Base-by-base conservation (phyloP, 2,888 invertebrate species). In the Rhagium mordax region DNA sequence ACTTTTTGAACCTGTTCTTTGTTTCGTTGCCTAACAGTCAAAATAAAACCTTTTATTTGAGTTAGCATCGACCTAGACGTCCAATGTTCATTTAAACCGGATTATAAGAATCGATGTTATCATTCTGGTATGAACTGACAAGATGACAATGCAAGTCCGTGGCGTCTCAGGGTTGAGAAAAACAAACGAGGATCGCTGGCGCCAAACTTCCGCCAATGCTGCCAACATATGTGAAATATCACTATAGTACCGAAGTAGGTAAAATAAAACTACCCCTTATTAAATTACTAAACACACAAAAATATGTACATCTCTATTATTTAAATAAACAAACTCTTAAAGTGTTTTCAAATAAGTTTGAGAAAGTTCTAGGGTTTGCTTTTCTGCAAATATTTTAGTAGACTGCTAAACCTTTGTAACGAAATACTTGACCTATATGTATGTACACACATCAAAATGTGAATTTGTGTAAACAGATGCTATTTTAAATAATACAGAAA, bases 301-400 rank as follows among this genome's bases (percentile, higher is more conserved):
- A 85, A 82, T 84, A 84, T 85, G 86, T 85, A 85, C 86, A 85
- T 84, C 82, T 84, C 86, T 86, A 86, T 87, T 86, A 86, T 86
- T 87, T 87, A 86, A 86, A 86, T 85, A 86, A 87, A 87, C 86
- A 87, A 85, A 84, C 86, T 86, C 84, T 86, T 85, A 83, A 85
- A 87, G 85, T 86, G 87, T 86, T 86, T 86, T 86, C 86, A 85
- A 87, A 87, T 84, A 84, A 77, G 79, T 79, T 82, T 80, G 82
- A 82, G 81, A 83, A 80, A 81, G 77, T 80, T 79, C 66, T 72
- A 70, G 74, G 82, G 81, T 81, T 81, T 81, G 81, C 78, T 81
- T 80, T 81, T 78, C 81, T 80, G 82, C 83, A 83, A 84, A 84
- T 83, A 84, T 82, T 82, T 79, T 81, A 79, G 80, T 78, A 78